Evolutionary conservation across 2,888 invertebrate species (phyloP).

Genomic region (Drosophila nigricruria): DNA sequence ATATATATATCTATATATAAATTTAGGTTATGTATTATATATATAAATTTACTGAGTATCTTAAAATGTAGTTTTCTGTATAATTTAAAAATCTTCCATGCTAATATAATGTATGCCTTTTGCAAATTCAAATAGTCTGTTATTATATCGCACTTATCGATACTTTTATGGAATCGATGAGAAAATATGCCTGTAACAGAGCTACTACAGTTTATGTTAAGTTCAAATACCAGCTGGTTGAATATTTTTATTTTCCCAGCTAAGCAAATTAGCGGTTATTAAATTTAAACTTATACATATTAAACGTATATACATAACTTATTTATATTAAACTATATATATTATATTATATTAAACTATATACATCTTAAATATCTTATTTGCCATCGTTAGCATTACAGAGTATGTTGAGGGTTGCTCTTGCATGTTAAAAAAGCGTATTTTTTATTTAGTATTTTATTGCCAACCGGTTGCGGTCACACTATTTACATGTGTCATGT

Average conservation of each 20-base stretch:
- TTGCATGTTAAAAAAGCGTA: constrained; percentile 5
- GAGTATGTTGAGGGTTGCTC: constrained; percentile 9
- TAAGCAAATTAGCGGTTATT: too few species aligned
- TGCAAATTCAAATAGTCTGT: background rate
- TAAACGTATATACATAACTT: too few species aligned
- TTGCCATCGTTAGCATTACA: constrained; percentile 11
- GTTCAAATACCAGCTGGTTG: background rate
- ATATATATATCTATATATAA: too few species aligned
- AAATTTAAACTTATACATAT: too few species aligned
- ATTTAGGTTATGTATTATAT: too few species aligned
- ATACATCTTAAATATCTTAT: background rate
- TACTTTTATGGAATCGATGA: background rate
- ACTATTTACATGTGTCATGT: constrained; percentile 62
- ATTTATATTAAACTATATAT: too few species aligned
- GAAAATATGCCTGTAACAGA: background rate
- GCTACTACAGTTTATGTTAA: background rate
- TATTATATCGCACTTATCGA: constrained; percentile 1
- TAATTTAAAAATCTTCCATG: background rate
- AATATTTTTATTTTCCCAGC: background rate
- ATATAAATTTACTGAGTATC: background rate
- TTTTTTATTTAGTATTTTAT: constrained; percentile 27
- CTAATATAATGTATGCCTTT: background rate
- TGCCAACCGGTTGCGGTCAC: constrained; percentile 39
- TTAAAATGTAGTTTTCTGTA: background rate
- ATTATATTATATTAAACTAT: too few species aligned